These are phyloP conservation scores for Cotesia vestalis DNA, from an alignment of 1,140 invertebrate genomes.

Conservation along the genomic window DNA sequence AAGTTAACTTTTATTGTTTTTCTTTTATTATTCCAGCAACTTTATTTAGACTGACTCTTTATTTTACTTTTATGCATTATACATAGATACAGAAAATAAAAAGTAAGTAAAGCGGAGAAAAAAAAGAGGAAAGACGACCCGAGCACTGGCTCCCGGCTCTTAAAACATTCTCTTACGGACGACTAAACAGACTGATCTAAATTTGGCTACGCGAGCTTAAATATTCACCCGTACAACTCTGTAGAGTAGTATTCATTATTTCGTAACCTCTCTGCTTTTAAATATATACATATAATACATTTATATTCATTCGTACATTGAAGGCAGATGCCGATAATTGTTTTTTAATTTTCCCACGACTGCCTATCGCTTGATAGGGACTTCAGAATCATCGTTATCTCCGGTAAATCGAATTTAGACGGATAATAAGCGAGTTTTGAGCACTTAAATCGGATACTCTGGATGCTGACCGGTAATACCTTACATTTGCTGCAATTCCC, in stretches of 20 bases:
- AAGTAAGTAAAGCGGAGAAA: too few species aligned
- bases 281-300: background rate
- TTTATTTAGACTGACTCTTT: background rate
- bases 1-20: background rate
- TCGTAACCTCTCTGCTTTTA: background rate
- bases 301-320: too few species aligned
- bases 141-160: background rate
- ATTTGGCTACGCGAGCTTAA: conserved; percentile 4
- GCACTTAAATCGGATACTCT: too few species aligned
- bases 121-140: too few species aligned
- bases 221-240: conserved; percentile 4
- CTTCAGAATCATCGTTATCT: too few species aligned
- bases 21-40: background rate
- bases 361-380: background rate
- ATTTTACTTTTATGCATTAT: background rate
- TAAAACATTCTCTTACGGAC: background rate
- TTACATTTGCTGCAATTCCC: too few species aligned
- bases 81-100: too few species aligned
- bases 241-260: background rate
- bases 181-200: conserved; percentile 17
- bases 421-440: too few species aligned
- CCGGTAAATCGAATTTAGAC: too few species aligned
- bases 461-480: too few species aligned
- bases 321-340: background rate
- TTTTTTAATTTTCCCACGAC: background rate